Evolutionary conservation across 1,140 invertebrate genomes (phyloP).

Genomic region (Procambarus clarkii): DNA sequence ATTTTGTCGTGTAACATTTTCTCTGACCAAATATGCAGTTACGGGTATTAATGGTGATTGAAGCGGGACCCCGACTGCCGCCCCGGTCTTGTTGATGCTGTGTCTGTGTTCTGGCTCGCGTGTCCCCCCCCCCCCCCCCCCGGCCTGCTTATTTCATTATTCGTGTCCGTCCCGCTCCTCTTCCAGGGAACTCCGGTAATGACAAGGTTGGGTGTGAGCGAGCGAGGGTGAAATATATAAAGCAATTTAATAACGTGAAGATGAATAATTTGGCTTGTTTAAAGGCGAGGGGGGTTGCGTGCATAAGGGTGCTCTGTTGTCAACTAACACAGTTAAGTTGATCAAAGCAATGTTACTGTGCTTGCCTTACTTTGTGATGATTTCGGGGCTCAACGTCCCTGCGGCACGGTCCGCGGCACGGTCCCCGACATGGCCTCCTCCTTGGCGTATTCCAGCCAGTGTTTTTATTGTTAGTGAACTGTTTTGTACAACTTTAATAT

Average conservation of each 20-base stretch:
- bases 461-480: no score
- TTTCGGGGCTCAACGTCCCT: no score
- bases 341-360: no score
- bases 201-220: not conserved
- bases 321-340: no score
- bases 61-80: not conserved
- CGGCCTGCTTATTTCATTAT: not conserved
- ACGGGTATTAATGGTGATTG: not conserved
- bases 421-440: no score
- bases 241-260: not conserved
- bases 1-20: conserved; percentile 19
- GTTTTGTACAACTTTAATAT: no score
- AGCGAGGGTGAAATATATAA: not conserved
- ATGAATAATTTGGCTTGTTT: not conserved
- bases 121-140: not conserved
- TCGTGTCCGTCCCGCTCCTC: not conserved
- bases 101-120: not conserved
- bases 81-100: not conserved
- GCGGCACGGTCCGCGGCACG: no score
- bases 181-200: not conserved
- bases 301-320: no score
- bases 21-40: not conserved
- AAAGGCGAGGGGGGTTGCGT: no score
- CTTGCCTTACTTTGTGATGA: no score
- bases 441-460: no score